Evolutionary conservation across 2,113 vertebrate genomes (phyloP), one percentile per base, ranked within the genome.

Genomic region (Percopsis transmontana): DNA sequence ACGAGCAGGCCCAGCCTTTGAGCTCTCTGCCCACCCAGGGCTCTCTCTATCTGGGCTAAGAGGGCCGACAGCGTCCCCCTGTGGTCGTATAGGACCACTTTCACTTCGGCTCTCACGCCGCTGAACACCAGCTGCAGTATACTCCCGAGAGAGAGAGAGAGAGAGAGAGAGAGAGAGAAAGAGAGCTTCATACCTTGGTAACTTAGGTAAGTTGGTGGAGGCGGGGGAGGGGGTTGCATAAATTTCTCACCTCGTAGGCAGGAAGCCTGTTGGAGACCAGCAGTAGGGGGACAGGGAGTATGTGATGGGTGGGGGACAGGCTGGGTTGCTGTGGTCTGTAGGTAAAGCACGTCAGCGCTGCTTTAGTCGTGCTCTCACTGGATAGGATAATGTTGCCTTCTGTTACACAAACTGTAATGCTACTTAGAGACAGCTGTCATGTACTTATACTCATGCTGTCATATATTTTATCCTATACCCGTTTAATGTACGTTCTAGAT

Each of bases 231-330:
- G 27, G 27, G 5, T 16, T 15, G 42, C 11, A 2, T 5, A 14
- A 12, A 2, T 10, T 2, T 52, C 21, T 53, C 74, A 96, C 94
- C 92, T 96, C 94, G 66, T 93, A 94, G 6, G 94, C 94, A 41
- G 94, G 94, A 44, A 94, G 72, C 69, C 74, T 88, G 50, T 92
- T 91, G 18, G 94, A 96, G 80, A 95, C 70, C 65, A 96, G 83
- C 48, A 96, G 62, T 13, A 95, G 38, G 15, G 73, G 78, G 7
- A 45, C n/a, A 13, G 81, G 51, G 50, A 39, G 1, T n/a, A 66
- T 53, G 13, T 1, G 18, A 44, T 62, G 50, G 47, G 38, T 5
- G 5, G 14, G 1, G 18, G 72, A 40, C 47, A 8, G n/a, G 12
- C 40, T 11, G 19, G 42, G 18, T 14, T 44, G n/a, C 2, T 1